Conservation (phyloP, 1,140 invertebrate genomes). For the Neodiprion pinetum region DNA sequence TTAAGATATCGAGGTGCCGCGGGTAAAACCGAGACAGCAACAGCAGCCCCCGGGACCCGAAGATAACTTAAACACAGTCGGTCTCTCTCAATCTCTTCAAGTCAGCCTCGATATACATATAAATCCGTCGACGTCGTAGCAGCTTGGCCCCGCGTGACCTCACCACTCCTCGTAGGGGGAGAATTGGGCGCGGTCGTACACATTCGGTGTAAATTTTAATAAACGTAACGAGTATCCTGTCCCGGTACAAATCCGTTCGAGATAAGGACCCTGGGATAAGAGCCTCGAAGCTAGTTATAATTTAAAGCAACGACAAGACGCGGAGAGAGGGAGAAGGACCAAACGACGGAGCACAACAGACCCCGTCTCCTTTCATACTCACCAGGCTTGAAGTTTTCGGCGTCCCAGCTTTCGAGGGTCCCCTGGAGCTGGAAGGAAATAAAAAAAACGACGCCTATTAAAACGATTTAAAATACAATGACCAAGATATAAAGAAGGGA, state of each 20-base stretch:
- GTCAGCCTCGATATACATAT: no score
- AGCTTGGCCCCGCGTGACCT: no score
- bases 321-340: neutral
- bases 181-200: neutral
- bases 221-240: slow-evolving; percentile 10
- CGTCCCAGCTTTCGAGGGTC: slow-evolving; percentile 53
- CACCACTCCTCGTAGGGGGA: no score
- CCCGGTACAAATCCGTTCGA: neutral
- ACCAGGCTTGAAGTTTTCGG: slow-evolving; percentile 49
- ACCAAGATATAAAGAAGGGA: slow-evolving; percentile 23
- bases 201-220: neutral
- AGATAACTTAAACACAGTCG: no score
- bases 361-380: slow-evolving; percentile 33
- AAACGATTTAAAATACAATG: slow-evolving; percentile 41
- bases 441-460: slow-evolving; percentile 34
- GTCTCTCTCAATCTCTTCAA: no score
- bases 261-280: neutral
- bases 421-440: slow-evolving; percentile 48
- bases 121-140: no score
- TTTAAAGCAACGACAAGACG: neutral
- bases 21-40: no score
- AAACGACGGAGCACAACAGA: neutral
- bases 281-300: neutral
- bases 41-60: no score
- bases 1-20: no score